phyloP scores from a whole-genome alignment of 2,113 vertebrate genomes.

The Oryzias javanicus region DNA sequence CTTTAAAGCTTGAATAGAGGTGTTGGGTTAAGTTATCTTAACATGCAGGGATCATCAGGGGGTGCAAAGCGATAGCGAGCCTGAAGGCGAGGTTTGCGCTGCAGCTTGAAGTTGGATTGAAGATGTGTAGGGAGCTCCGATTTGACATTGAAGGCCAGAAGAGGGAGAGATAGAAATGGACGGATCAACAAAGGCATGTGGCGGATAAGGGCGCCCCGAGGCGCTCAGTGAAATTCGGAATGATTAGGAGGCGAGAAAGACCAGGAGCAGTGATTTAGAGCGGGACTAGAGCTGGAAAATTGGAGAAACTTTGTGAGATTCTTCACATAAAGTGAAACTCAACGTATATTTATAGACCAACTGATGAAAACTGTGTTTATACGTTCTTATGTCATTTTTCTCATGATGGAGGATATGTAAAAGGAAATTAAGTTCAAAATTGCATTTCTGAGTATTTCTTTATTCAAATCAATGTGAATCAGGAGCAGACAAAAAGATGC shows the following conservation, averaged over 20 bases:
- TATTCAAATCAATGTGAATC: too few relatives aligned
- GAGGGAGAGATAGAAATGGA: conserved; percentile 42
- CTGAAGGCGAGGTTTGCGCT: conserved; percentile 31
- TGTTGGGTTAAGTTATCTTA: conserved; percentile 58
- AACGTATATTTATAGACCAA: too few relatives aligned
- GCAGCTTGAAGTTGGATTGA: conserved; percentile 20
- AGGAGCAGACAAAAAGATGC: too few relatives aligned
- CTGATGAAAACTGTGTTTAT: too few relatives aligned
- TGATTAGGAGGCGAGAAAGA: conserved; percentile 46
- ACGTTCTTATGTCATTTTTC: too few relatives aligned
- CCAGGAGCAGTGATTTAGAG: conserved; percentile 43
- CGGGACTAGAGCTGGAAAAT: background rate
- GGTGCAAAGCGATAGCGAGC: conserved; percentile 57
- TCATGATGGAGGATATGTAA: too few relatives aligned
- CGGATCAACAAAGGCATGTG: conserved; percentile 31
- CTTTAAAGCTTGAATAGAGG: conserved; percentile 62
- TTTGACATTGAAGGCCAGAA: conserved; percentile 7
- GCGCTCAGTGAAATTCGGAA: conserved; percentile 52
- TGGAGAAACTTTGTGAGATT: background rate
- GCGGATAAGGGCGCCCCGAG: conserved; percentile 33
- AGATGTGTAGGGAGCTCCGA: conserved; percentile 2
- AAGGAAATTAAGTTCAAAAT: too few relatives aligned
- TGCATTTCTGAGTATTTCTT: too few relatives aligned
- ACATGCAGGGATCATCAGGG: conserved; percentile 52
- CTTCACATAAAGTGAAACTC: too few relatives aligned